Conservation (phyloP, 1,140 invertebrate genomes). For the Zaprionus capensis region DNA sequence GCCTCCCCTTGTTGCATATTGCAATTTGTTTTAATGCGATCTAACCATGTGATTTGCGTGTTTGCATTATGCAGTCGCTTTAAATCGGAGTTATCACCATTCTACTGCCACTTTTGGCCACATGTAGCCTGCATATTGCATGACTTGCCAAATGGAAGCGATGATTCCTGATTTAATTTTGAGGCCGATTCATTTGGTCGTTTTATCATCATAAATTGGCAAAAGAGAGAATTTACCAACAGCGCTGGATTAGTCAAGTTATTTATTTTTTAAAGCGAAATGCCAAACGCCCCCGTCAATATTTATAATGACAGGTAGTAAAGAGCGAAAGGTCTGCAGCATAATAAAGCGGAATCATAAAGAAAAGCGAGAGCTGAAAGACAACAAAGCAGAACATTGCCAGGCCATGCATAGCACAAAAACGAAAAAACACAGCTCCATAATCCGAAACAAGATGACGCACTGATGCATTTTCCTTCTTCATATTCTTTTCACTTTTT, state of each 20-base stretch:
- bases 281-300: conserved; percentile 16
- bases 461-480: conserved; percentile 19
- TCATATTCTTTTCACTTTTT: conserved; percentile 12
- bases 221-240: not conserved
- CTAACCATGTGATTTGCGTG: conserved; percentile 52
- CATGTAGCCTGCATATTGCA: conserved; percentile 38
- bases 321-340: conserved; percentile 20
- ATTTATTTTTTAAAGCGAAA: not conserved
- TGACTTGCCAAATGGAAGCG: conserved; percentile 35
- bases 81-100: conserved; percentile 21
- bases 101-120: not conserved
- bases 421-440: not conserved
- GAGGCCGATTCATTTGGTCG: not conserved
- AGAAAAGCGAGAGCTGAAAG: conserved; percentile 33
- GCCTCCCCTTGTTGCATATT: conserved; percentile 11
- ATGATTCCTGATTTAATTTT: conserved; percentile 20
- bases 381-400: conserved; percentile 22
- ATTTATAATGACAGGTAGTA: conserved; percentile 42
- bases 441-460: conserved; percentile 1
- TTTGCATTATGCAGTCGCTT: conserved; percentile 46
- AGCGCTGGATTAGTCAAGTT: not conserved
- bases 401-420: conserved; percentile 13
- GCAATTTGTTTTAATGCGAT: conserved; percentile 61
- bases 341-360: conserved; percentile 58
- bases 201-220: not conserved